Conservation (phyloP, 2,888 invertebrate species). For the Neoitamus cyanurus region DNA sequence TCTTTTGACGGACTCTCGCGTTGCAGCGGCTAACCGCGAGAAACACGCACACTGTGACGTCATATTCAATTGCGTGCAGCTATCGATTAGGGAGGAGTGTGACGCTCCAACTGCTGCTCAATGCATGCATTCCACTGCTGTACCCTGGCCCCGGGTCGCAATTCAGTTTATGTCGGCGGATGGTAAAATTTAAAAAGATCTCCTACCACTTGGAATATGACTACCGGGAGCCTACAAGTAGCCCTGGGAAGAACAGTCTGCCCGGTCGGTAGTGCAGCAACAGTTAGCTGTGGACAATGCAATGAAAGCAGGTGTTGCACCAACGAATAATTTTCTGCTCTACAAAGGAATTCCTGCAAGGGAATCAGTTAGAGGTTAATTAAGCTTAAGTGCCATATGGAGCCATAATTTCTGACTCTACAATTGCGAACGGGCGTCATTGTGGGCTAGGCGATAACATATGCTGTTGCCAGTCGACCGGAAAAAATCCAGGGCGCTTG, state of each 20-base stretch:
- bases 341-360: background rate
- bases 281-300: background rate
- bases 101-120: constrained; percentile 33
- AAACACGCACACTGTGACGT: constrained; percentile 40
- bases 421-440: background rate
- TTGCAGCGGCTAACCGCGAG: constrained; percentile 13
- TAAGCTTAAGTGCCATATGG: constrained; percentile 27
- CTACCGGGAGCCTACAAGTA: background rate
- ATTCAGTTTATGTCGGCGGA: background rate
- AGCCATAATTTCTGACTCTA: background rate
- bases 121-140: background rate
- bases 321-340: background rate
- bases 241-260: background rate
- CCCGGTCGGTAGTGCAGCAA: background rate
- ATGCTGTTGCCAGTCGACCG: background rate
- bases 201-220: background rate
- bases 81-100: constrained; percentile 40
- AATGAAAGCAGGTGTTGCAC: constrained; percentile 7
- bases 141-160: background rate
- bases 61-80: constrained; percentile 44
- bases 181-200: constrained; percentile 31
- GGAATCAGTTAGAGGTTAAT: background rate
- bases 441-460: background rate
- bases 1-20: constrained; percentile 31
- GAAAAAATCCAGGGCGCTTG: background rate